Evolutionary conservation across 2,888 invertebrate species (phyloP), one percentile per base, ranked within the genome.

Genomic region (Lithophane leautieri): DNA sequence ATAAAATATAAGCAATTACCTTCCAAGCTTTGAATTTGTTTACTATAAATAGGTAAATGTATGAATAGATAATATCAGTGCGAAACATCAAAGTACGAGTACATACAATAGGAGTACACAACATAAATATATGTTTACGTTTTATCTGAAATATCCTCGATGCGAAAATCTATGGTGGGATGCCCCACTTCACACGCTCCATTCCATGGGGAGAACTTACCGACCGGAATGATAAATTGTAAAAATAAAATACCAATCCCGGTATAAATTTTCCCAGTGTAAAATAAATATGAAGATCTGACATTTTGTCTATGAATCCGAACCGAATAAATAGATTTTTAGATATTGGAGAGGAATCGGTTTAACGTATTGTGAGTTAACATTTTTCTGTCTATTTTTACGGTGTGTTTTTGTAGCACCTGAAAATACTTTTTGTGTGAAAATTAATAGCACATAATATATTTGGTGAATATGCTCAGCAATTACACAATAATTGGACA

Each of bases 211-310:
- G 76, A 62, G 77, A 83, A 83, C 72, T 87, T 87, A 80, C 81
- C 82, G 79, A 85, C 61, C 81, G 79, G 85, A 83, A 88, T 89
- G 87, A 89, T 88, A 86, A 83, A 89, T 88, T 81, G 87, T 81
- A 84, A 88, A 89, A 86, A 89, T 81, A 82, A 87, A 87, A 87
- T 84, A 84, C 82, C 76, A 83, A 85, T 78, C 68, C 70, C 54
- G 47, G 70, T 79, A 82, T 83, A 88, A 79, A 83, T 88, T 78
- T 76, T 83, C 34, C 60, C 42, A 42, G 78, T 78, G 63, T 58
- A 74, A 80, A 83, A 88, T 78, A 81, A 83, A 79, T 75, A 79
- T 67, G 58, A 82, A 76, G n/a, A 69, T 62, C 70, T 69, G 79
- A 77, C 65, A 79, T 73, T 82, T 85, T 71, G 62, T 81, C 71